Conservation (phyloP, 2,113 vertebrate species). For the Trematocara macrostoma region DNA sequence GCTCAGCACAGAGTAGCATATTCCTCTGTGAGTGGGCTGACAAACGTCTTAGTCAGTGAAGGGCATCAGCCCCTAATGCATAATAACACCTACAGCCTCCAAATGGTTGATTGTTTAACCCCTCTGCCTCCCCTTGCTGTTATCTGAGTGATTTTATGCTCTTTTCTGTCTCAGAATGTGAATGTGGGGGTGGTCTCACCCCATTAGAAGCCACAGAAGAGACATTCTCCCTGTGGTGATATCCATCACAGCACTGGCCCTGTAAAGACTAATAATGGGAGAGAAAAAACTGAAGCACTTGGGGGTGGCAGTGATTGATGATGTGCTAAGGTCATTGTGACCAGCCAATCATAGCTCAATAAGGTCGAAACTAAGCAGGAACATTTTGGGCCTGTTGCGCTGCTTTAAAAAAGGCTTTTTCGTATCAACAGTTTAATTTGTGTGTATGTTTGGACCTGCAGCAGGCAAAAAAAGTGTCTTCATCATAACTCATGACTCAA, state of each 20-base stretch:
- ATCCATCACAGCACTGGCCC: conserved; percentile 34
- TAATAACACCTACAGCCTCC: neutral
- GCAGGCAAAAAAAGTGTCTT: neutral
- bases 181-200: conserved; percentile 22
- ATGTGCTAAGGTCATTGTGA: conserved; percentile 52
- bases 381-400: neutral
- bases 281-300: conserved; percentile 24
- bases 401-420: neutral
- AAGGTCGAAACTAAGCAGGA: conserved; percentile 30
- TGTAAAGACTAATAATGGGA: conserved; percentile 39
- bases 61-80: conserved; percentile 1
- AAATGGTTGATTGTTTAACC: conserved; percentile 27
- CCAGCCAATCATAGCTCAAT: conserved; percentile 66
- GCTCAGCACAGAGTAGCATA: neutral
- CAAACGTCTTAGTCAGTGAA: conserved; percentile 20
- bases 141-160: neutral
- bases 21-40: neutral
- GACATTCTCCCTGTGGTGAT: conserved; percentile 40
- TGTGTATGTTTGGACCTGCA: neutral
- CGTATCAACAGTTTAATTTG: neutral
- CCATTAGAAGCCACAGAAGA: conserved; percentile 24
- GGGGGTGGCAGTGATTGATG: conserved; percentile 60
- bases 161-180: neutral
- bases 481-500: neutral
- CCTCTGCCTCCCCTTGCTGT: neutral